Evolutionary conservation across 2,797 vertebrate genomes (phyloP), one percentile per base, ranked within the genome.

Genomic region (Pogoniulus pusillus): DNA sequence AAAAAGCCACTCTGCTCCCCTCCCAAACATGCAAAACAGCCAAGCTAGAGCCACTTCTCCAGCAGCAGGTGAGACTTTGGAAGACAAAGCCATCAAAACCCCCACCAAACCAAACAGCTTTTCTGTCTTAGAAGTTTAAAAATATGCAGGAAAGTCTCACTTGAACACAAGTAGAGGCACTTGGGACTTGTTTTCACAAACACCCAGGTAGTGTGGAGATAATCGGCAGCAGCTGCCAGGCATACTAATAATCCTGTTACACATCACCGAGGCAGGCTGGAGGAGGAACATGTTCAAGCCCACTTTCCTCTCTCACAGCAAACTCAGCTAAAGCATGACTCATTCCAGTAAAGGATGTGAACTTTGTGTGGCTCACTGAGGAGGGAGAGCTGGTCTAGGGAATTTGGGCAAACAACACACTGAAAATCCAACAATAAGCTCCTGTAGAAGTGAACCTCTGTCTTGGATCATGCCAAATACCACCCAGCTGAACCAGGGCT

Each of bases 261-360:
- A 92, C 90, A 91, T 93, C 93, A 85, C 72, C 49, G 47, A 80
- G 63, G 88, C 88, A 92, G 76, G 59, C 84, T 62, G 87, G 93
- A 95, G 93, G 94, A 93, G 91, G 74, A 92, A 95, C 93, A 83
- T 95, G 96, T 95, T 77, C 88, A 82, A 93, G 88, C 91, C 88
- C 90, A 95, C 93, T 93, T 95, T 93, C 90, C 86, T 95, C 92
- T 91, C 55, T 90, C 93, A 90, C 91, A 91, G 83, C 53, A 93
- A 93, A 80, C 86, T 93, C 86, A 34, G 90, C 62, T 82, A 90
- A 78, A 92, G 75, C 59, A 82, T 96, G 95, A 96, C 82, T 96
- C 93, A 95, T 75, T 90, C 75, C 86, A 95, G 75, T 84, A 89
- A 95, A 92, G 91, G 93, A 96, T 91, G 88, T 87, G 88, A 95